Evolutionary conservation across 2,113 vertebrate species (phyloP), one percentile per base, ranked within the genome.

Genomic region (Zosterops hypoxanthus): DNA sequence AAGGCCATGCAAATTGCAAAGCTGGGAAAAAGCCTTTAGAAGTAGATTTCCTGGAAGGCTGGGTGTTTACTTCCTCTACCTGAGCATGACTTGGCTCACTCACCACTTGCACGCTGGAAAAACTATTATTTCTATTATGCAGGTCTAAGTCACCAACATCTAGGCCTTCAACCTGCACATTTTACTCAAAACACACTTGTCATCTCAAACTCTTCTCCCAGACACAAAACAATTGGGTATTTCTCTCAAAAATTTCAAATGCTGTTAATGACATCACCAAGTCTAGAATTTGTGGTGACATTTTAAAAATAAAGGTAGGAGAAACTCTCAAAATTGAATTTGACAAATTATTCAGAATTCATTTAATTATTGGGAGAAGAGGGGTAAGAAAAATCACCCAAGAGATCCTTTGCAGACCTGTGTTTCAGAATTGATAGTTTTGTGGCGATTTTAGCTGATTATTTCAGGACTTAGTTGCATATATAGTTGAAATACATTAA

Each of bases 71-170:
- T 55, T 69, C 34, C 41, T 69, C 39, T 85, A 5, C 70, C 42
- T 4, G 13, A 56, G 33, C 41, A 55, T 46, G 28, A 61, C 50
- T 50, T 85, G 33, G 42, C 52, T 79, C 29, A 34, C 46, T 89
- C 59, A 81, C 16, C 42, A 42, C 15, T 28, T 42, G 44, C 15
- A 56, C 0, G 0, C n/a, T 66, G 13, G 18, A 84, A 57, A 25
- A 73, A 39, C 10, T 33, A 29, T 25, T 15, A 2, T 57, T 94
- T 61, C 49, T 89, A 36, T 50, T 41, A 29, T 9, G 28, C 7
- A 53, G 42, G 22, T 61, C 36, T 46, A 26, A 73, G 44, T 33
- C 0, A 0, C 44, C 36, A 75, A 56, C 42, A 82, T 31, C 49
- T 29, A 39, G 14, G 14, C 55, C 34, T 92, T 78, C 52, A 85